Evolutionary conservation across 2,113 vertebrate genomes (phyloP).

Genomic region (Leptocoma aspasia): DNA sequence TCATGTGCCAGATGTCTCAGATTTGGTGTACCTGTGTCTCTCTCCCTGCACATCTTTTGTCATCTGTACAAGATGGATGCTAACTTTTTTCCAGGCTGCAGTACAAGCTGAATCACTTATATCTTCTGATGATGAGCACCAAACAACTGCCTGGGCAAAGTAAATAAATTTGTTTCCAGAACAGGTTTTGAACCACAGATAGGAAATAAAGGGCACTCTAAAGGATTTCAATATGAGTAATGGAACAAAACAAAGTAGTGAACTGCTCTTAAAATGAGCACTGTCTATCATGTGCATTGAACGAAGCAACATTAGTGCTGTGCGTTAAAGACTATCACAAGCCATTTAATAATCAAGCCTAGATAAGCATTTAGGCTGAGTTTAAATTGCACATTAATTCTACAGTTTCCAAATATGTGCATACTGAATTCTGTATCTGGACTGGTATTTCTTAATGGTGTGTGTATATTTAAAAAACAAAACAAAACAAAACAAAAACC

Average conservation of each 20-base stretch:
- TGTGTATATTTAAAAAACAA: neutral
- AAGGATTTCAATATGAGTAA: neutral
- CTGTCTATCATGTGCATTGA: neutral
- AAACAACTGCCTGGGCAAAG: neutral
- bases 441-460: neutral
- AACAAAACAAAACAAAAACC: neutral
- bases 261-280: neutral
- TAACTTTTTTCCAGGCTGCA: neutral
- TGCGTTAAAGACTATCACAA: neutral
- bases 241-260: neutral
- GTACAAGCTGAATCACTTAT: neutral
- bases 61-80: neutral
- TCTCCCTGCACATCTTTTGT: neutral
- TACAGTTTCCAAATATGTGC: rapidly evolving
- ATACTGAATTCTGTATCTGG: neutral
- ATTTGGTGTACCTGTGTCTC: constrained; percentile 12
- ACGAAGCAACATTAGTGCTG: neutral
- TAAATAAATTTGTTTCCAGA: neutral
- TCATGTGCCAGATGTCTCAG: constrained; percentile 8
- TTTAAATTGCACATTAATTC: neutral
- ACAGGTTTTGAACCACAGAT: neutral
- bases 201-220: neutral
- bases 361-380: neutral
- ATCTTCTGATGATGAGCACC: neutral
- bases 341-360: neutral